Percentiles rank a stretch among this genome's conserved stretches.
phyloP scores from a whole-genome alignment of 2,797 vertebrate species.

The Lepidocolaptes lacrymiger region DNA sequence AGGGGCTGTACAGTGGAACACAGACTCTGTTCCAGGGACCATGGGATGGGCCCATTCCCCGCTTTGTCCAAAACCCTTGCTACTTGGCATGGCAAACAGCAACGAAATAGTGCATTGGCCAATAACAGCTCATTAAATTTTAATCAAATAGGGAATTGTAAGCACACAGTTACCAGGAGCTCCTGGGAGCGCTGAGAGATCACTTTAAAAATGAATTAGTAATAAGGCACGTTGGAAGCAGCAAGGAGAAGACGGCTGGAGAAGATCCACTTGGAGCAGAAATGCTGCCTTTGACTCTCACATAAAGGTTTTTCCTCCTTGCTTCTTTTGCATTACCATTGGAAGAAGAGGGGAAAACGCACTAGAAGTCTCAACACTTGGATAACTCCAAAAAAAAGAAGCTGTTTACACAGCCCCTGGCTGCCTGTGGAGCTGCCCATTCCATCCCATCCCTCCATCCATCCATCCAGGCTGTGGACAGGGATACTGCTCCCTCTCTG shows the following conservation, averaged over 20 bases:
- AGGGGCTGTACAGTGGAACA: neutral
- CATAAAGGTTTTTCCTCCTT: neutral
- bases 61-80: neutral
- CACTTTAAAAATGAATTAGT: constrained; percentile 72
- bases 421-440: neutral
- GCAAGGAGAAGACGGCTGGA: constrained; percentile 27
- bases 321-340: neutral
- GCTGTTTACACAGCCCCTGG: neutral
- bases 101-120: constrained; percentile 62
- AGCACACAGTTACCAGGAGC: constrained; percentile 52
- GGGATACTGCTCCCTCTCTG: neutral
- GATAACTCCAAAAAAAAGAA: neutral
- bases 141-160: constrained; percentile 69
- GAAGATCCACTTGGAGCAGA: constrained; percentile 31
- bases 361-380: neutral
- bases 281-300: neutral
- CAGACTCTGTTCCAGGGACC: neutral
- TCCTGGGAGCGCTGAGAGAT: constrained; percentile 56
- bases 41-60: neutral
- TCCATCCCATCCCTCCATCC: neutral
- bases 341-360: neutral
- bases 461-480: neutral
- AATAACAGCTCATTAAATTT: constrained; percentile 75
- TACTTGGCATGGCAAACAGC: neutral
- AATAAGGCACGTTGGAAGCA: constrained; percentile 47